Evolutionary conservation across 2,113 vertebrate species (phyloP).

Genomic region (Naja naja): DNA sequence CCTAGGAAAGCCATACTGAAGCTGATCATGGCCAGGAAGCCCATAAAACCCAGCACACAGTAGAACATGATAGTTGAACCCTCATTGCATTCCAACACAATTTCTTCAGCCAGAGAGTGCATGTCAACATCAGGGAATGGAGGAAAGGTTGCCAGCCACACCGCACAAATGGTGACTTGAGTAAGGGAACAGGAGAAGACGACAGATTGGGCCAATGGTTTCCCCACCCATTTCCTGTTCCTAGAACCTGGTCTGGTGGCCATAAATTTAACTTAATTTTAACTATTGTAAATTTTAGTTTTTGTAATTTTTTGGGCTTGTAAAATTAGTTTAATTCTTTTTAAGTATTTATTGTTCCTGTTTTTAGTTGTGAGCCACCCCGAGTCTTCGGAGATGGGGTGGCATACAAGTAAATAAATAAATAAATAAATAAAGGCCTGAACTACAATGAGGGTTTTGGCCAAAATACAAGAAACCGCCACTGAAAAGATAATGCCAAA

Average conservation of each 20-base stretch:
- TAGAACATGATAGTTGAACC: background rate
- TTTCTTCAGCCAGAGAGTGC: background rate
- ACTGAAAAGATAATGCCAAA: conserved; percentile 8
- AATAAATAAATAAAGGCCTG: too few species aligned
- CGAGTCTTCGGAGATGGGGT: too few species aligned
- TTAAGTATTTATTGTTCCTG: too few species aligned
- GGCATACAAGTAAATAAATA: too few species aligned
- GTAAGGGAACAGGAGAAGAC: background rate
- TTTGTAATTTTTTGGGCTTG: too few species aligned
- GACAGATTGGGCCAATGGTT: background rate
- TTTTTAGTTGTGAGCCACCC: too few species aligned
- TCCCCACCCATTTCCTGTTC: background rate
- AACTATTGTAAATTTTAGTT: too few species aligned
- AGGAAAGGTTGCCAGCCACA: background rate
- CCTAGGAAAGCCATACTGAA: background rate
- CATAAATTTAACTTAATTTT: too few species aligned
- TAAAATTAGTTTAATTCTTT: too few species aligned
- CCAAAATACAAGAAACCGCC: background rate
- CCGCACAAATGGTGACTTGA: background rate
- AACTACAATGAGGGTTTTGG: background rate
- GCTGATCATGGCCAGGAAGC: background rate
- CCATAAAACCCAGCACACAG: background rate
- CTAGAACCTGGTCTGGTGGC: background rate
- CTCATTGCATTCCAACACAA: background rate
- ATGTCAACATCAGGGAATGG: background rate